A percentile compares a stretch with the other conserved stretches of the same genome.
Conservation (phyloP, 2,113 vertebrate genomes). For the Syrrhaptes paradoxus region DNA sequence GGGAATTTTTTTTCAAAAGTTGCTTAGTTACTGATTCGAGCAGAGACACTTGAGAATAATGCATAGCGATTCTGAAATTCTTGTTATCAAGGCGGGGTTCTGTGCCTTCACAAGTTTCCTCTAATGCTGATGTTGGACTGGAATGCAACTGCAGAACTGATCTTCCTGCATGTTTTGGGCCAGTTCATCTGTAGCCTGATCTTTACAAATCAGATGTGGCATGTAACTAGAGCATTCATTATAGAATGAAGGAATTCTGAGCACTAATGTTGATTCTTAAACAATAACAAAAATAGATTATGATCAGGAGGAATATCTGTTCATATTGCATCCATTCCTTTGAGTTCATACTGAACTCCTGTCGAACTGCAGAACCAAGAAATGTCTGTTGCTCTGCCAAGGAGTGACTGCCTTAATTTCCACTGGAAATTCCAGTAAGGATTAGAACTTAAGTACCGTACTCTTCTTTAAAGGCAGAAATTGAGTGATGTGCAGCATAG, state of each 20-base stretch:
- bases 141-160: background rate
- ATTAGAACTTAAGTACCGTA: background rate
- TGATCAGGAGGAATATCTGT: background rate
- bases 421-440: slow-evolving; percentile 18
- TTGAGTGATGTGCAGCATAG: background rate
- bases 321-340: background rate
- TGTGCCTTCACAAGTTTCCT: background rate
- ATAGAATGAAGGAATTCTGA: background rate
- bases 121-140: background rate
- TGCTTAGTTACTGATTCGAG: background rate
- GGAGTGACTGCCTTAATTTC: background rate
- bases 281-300: background rate
- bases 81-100: background rate
- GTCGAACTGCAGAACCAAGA: background rate
- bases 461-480: slow-evolving; percentile 2
- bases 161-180: background rate
- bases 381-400: background rate
- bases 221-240: background rate
- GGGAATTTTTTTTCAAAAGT: background rate
- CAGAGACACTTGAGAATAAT: background rate
- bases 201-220: background rate
- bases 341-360: background rate
- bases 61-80: background rate
- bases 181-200: background rate
- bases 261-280: background rate